These are phyloP conservation scores for Chironomus tentans DNA, from an alignment of 2,888 invertebrate genomes.

Conservation along the genomic window DNA sequence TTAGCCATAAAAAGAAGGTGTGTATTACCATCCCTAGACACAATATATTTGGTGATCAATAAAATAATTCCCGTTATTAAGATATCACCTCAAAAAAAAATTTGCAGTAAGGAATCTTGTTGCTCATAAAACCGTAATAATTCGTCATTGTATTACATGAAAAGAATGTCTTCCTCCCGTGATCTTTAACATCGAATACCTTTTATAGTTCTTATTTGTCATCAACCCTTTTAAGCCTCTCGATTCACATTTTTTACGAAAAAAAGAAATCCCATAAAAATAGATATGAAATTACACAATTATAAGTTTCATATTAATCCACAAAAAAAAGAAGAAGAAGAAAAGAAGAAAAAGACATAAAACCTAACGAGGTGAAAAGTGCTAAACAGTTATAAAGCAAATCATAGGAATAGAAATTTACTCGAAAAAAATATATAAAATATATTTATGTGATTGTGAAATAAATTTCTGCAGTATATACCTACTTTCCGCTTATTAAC, in stretches of 20 bases:
- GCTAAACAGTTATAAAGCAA: constrained; percentile 22
- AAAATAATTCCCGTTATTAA: background rate
- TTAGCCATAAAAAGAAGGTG: no score
- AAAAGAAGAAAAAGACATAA: background rate
- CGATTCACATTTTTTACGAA: no score
- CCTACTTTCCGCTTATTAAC: constrained; percentile 22
- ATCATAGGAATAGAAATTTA: background rate
- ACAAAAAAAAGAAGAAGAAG: background rate
- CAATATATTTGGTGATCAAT: background rate
- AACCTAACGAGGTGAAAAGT: constrained; percentile 24
- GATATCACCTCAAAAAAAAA: background rate
- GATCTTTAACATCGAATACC: background rate
- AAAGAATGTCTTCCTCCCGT: background rate
- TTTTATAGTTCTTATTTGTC: background rate
- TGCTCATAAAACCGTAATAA: constrained; percentile 24
- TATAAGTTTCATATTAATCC: constrained; percentile 13
- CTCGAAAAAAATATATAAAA: background rate
- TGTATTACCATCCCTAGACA: no score
- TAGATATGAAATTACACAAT: constrained; percentile 3
- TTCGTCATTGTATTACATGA: background rate
- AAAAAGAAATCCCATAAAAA: background rate
- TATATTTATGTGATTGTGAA: background rate
- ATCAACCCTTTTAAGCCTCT: background rate
- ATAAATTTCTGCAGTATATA: background rate
- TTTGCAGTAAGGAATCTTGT: constrained; percentile 1